Conservation (phyloP, 2,888 invertebrate species). For the Hypomecis atomaria region DNA sequence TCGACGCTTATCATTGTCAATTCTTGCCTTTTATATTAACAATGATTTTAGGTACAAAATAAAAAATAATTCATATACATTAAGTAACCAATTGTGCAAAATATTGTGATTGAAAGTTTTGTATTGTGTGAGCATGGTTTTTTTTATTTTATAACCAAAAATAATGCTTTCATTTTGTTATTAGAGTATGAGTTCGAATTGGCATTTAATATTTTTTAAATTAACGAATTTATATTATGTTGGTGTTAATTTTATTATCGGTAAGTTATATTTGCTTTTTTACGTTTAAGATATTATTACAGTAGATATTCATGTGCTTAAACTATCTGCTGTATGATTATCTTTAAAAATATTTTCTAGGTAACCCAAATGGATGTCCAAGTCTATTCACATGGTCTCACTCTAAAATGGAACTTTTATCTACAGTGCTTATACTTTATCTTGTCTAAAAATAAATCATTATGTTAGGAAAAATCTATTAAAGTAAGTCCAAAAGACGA, state of each 20-base stretch:
- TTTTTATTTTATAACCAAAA: slow-evolving; percentile 44
- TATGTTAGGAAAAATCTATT: slow-evolving; percentile 47
- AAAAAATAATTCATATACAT: too few relatives aligned
- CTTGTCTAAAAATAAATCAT: slow-evolving; percentile 53
- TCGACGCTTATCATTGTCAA: slow-evolving; percentile 48
- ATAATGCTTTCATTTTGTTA: slow-evolving; percentile 39
- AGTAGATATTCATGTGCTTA: slow-evolving; percentile 38
- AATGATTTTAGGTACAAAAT: slow-evolving; percentile 49
- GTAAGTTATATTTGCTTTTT: slow-evolving; percentile 69
- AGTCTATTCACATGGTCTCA: slow-evolving; percentile 71
- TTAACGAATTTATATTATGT: slow-evolving; percentile 68
- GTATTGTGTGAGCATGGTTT: slow-evolving; percentile 44
- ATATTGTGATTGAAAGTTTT: slow-evolving; percentile 41
- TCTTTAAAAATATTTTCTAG: slow-evolving; percentile 78
- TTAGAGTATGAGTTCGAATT: slow-evolving; percentile 42
- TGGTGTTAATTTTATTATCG: slow-evolving; percentile 75
- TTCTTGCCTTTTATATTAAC: slow-evolving; percentile 55
- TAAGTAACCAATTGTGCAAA: slow-evolving; percentile 40
- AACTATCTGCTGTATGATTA: slow-evolving; percentile 63
- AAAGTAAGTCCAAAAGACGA: slow-evolving; percentile 72
- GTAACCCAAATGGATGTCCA: slow-evolving; percentile 83
- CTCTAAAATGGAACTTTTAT: slow-evolving; percentile 68
- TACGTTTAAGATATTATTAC: slow-evolving; percentile 46
- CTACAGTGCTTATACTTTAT: slow-evolving; percentile 61
- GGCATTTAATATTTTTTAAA: slow-evolving; percentile 47